A percentile compares a stretch with the other conserved stretches of the same genome.
Evolutionary conservation across 2,888 invertebrate species (phyloP).

Genomic region (Sericinus montela): DNA sequence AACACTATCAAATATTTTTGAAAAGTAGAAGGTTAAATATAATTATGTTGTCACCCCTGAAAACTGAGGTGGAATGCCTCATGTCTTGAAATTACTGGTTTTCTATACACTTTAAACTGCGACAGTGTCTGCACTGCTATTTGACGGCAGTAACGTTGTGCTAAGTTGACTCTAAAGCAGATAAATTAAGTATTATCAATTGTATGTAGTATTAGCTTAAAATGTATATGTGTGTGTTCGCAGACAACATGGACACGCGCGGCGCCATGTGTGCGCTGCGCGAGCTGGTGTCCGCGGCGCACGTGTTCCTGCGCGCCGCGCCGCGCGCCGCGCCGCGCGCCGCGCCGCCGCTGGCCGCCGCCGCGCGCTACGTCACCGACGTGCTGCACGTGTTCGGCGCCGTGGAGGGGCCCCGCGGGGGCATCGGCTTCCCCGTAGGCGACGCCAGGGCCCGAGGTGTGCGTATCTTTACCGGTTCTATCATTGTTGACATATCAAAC

Average conservation of each 20-base stretch:
- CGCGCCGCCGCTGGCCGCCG: slow-evolving; percentile 85
- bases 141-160: no score
- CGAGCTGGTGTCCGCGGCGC: slow-evolving; percentile 90
- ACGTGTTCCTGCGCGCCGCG: slow-evolving; percentile 87
- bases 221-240: not conserved
- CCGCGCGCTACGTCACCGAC: slow-evolving; percentile 92
- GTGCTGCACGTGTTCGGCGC: slow-evolving; percentile 89
- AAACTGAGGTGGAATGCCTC: no score
- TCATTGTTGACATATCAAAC: no score
- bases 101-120: no score
- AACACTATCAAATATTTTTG: no score
- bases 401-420: slow-evolving; percentile 81
- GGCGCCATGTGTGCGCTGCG: slow-evolving; percentile 90
- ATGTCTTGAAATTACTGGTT: no score
- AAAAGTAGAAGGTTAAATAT: no score
- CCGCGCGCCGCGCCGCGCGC: slow-evolving; percentile 75
- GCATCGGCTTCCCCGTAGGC: slow-evolving; percentile 86
- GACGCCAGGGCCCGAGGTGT: slow-evolving; percentile 62
- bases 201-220: no score
- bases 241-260: slow-evolving; percentile 92
- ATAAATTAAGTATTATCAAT: no score
- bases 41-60: no score
- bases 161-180: no score
- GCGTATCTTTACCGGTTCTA: slow-evolving; percentile 33
- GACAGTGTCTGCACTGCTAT: no score